A percentile compares a stretch with the other conserved stretches of the same genome.
phyloP scores from a whole-genome alignment of 2,888 invertebrate genomes.

The Unio delphinus region DNA sequence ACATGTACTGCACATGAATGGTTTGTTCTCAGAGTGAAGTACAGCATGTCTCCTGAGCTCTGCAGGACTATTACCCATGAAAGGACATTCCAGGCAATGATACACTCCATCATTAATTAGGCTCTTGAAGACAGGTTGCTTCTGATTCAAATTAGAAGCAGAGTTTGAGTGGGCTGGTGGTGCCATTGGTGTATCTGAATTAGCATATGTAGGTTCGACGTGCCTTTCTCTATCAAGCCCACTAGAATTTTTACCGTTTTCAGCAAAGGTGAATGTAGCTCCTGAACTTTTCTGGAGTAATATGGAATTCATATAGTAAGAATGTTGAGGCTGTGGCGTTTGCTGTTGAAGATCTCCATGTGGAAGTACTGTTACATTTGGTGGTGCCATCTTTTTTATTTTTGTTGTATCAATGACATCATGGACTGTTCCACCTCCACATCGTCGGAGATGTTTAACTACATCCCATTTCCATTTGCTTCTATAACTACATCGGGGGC shows the following conservation, averaged over 20 bases:
- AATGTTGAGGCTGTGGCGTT: conserved; percentile 8
- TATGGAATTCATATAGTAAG: conserved; percentile 16
- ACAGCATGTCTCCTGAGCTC: conserved; percentile 66
- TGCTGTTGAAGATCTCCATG: conserved; percentile 43
- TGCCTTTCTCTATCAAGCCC: too few relatives aligned
- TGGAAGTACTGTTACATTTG: conserved; percentile 64
- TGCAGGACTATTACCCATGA: conserved; percentile 64
- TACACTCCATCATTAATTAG: conserved; percentile 54
- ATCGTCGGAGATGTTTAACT: conserved; percentile 69
- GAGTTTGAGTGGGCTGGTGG: too few relatives aligned
- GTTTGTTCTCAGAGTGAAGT: conserved; percentile 68
- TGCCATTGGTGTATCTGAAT: too few relatives aligned
- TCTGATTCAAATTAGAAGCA: neutral
- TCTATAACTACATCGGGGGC: conserved; percentile 69
- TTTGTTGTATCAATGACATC: conserved; percentile 69
- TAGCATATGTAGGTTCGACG: too few relatives aligned
- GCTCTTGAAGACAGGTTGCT: conserved; percentile 46
- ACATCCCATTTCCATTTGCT: conserved; percentile 73
- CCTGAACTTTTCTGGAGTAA: conserved; percentile 17
- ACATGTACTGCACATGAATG: conserved; percentile 65
- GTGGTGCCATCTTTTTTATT: conserved; percentile 54
- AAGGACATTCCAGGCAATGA: conserved; percentile 66
- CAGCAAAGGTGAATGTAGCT: conserved; percentile 18
- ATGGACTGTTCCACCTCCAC: conserved; percentile 73
- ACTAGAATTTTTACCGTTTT: conserved; percentile 10